These are phyloP conservation scores for Ectemnius cavifrons DNA, from an alignment of 2,888 invertebrate species.

Conservation along the genomic window DNA sequence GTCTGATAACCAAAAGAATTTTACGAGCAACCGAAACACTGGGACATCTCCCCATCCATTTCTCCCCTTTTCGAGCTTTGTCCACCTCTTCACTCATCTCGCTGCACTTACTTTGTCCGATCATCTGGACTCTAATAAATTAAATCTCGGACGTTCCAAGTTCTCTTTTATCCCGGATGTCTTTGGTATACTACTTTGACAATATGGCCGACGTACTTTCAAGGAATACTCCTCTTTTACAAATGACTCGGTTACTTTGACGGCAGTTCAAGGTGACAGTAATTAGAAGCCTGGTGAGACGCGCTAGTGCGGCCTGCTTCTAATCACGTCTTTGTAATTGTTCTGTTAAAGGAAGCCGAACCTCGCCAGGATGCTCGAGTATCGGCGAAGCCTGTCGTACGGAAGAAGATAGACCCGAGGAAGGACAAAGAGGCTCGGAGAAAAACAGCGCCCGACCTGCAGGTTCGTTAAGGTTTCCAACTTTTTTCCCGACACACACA, in stretches of 20 bases:
- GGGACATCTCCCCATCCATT: slow-evolving; percentile 24
- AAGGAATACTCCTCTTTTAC: slow-evolving; percentile 46
- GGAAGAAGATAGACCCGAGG: slow-evolving; percentile 2
- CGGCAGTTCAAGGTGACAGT: slow-evolving; percentile 70
- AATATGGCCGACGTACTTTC: not conserved
- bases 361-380: slow-evolving; percentile 11
- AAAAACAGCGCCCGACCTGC: slow-evolving; percentile 40
- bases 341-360: slow-evolving; percentile 33
- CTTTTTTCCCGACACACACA: slow-evolving; percentile 55
- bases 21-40: slow-evolving; percentile 40
- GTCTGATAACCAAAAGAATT: slow-evolving; percentile 43
- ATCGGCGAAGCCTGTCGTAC: slow-evolving; percentile 15
- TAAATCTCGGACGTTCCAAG: not conserved
- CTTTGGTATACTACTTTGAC: not conserved
- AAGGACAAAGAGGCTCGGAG: slow-evolving; percentile 18
- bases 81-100: slow-evolving; percentile 16
- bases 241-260: slow-evolving; percentile 65
- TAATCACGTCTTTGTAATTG: slow-evolving; percentile 62
- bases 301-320: slow-evolving; percentile 25
- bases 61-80: slow-evolving; percentile 16
- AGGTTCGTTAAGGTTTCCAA: slow-evolving; percentile 62
- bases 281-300: slow-evolving; percentile 68
- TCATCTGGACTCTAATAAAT: not conserved
- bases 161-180: too few relatives aligned
- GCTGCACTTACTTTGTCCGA: not conserved